phyloP scores from a whole-genome alignment of 2,797 vertebrate genomes.

The Artibeus jamaicensis region DNA sequence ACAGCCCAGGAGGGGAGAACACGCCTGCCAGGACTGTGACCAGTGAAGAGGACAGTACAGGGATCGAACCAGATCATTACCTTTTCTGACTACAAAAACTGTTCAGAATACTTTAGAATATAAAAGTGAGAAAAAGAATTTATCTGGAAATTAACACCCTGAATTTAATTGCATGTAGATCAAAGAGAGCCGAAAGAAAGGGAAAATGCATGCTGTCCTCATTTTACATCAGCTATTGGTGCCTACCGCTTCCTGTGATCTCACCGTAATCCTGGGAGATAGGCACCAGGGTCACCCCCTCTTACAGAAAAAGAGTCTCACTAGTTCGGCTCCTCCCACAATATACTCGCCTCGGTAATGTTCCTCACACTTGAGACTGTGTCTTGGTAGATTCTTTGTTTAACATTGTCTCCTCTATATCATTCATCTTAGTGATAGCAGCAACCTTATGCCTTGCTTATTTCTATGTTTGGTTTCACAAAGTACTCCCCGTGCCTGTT shows the following conservation, averaged over 20 bases:
- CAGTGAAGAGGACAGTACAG: not conserved
- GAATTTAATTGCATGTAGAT: not conserved
- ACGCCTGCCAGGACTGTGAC: accelerated
- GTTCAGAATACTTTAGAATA: not conserved
- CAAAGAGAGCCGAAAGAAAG: not conserved
- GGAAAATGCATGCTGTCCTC: not conserved
- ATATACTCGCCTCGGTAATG: not conserved
- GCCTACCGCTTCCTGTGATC: not conserved
- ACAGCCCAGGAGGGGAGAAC: not conserved
- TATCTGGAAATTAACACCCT: not conserved
- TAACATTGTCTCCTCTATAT: not conserved
- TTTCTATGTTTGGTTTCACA: not conserved
- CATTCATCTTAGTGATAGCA: not conserved
- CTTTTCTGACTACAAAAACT: not conserved
- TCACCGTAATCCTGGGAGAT: not conserved
- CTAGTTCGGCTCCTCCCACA: not conserved
- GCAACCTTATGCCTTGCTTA: not conserved
- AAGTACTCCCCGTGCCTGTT: not conserved
- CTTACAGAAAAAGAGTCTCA: not conserved
- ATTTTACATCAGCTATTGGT: not conserved
- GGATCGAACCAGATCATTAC: not conserved
- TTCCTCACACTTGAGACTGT: not conserved
- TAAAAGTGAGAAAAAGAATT: not conserved
- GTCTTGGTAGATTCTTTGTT: not conserved
- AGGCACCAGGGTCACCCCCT: not conserved